A percentile compares a stretch with the other conserved stretches of the same genome.
phyloP scores from a whole-genome alignment of 2,888 invertebrate species.

The Cyclophora punctaria region DNA sequence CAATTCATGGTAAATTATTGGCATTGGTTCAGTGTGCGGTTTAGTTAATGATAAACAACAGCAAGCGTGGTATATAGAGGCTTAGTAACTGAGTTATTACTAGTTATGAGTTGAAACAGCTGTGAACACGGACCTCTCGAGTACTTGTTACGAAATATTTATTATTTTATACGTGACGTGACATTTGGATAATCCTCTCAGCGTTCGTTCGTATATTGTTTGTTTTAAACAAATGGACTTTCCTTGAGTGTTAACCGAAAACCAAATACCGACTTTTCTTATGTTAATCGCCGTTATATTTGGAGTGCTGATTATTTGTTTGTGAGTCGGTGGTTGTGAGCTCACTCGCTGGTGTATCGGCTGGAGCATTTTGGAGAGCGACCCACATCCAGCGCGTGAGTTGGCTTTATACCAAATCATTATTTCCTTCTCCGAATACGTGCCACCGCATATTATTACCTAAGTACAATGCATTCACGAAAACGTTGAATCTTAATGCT shows the following conservation, averaged over 20 bases:
- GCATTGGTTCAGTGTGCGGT: slow-evolving; percentile 42
- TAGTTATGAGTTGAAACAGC: slow-evolving; percentile 22
- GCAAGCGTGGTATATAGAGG: slow-evolving; percentile 26
- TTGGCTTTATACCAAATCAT: slow-evolving; percentile 53
- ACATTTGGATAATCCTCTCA: too few species aligned
- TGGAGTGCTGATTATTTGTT: too few species aligned
- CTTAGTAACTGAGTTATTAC: slow-evolving; percentile 22
- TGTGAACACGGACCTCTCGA: slow-evolving; percentile 18
- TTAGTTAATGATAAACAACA: slow-evolving; percentile 30
- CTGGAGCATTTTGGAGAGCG: slow-evolving; percentile 22
- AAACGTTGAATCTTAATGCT: background rate
- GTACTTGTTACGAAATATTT: slow-evolving; percentile 9
- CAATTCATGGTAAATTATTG: slow-evolving; percentile 45
- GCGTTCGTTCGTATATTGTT: too few species aligned
- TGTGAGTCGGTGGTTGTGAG: too few species aligned
- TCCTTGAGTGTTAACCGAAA: too few species aligned
- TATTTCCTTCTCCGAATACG: slow-evolving; percentile 30
- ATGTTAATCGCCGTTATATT: too few species aligned
- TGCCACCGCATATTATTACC: slow-evolving; percentile 15
- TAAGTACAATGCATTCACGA: slow-evolving; percentile 15
- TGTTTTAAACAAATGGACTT: too few species aligned
- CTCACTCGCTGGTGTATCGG: slow-evolving; percentile 1
- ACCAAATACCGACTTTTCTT: too few species aligned
- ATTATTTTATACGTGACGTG: background rate
- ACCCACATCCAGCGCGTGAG: slow-evolving; percentile 48